These are phyloP conservation scores for Xylota segnis DNA, from an alignment of 2,888 invertebrate genomes.

Conservation along the genomic window DNA sequence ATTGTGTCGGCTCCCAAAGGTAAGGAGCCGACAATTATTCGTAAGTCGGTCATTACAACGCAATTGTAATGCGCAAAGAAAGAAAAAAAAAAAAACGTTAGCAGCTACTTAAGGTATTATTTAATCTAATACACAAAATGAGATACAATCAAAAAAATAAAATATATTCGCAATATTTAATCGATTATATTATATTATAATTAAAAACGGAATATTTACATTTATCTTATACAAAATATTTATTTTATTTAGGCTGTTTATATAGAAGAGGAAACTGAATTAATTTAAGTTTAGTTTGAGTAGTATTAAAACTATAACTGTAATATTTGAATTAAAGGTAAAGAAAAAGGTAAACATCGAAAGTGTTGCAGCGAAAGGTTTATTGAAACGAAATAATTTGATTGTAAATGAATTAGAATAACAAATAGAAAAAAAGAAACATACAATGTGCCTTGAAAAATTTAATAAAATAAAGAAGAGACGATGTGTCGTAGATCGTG, in stretches of 20 bases:
- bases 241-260: conserved; percentile 76
- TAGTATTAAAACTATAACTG: conserved; percentile 60
- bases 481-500: background rate
- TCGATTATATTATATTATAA: conserved; percentile 45
- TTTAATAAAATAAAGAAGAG: conserved; percentile 17
- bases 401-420: conserved; percentile 27
- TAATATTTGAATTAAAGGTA: conserved; percentile 48
- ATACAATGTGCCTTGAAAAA: conserved; percentile 57
- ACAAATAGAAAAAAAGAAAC: background rate
- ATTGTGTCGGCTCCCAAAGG: conserved; percentile 88
- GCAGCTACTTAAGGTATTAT: conserved; percentile 72
- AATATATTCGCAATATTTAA: conserved; percentile 72
- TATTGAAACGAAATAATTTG: conserved; percentile 12
- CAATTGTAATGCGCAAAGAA: conserved; percentile 88
- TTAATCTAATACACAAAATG: conserved; percentile 57
- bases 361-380: conserved; percentile 64
- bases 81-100: no score
- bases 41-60: conserved; percentile 95
- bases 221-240: conserved; percentile 71
- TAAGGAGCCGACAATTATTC: conserved; percentile 89
- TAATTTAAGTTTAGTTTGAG: conserved; percentile 50
- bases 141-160: conserved; percentile 66
- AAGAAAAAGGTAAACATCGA: conserved; percentile 53
- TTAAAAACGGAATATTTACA: conserved; percentile 59
- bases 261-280: conserved; percentile 50